Percentiles rank a stretch among this genome's conserved stretches.
These are phyloP conservation scores for Bombus cullumanus DNA, from an alignment of 1,140 invertebrate genomes.

Conservation along the genomic window DNA sequence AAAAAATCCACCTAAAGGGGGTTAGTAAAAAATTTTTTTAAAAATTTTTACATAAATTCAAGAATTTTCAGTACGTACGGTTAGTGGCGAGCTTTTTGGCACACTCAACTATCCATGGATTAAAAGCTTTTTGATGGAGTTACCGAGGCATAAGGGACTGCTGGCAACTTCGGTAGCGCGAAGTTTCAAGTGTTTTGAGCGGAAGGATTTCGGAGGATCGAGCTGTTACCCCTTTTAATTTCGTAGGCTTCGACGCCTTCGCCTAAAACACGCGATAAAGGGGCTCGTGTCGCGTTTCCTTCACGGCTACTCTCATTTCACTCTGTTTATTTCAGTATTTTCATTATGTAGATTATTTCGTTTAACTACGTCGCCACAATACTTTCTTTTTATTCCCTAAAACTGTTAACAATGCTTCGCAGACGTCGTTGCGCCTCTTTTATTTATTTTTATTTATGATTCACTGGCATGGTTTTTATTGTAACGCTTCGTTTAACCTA, in stretches of 20 bases:
- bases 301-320: slow-evolving; percentile 29
- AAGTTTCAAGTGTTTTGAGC: slow-evolving; percentile 69
- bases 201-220: slow-evolving; percentile 67
- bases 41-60: not conserved
- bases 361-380: not conserved
- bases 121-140: slow-evolving; percentile 47
- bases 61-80: slow-evolving; percentile 2
- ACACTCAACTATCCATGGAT: slow-evolving; percentile 41
- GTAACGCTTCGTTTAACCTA: not conserved
- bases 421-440: not conserved
- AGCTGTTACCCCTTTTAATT: slow-evolving; percentile 62
- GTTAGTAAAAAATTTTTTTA: not conserved
- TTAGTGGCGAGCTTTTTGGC: slow-evolving; percentile 18
- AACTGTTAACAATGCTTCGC: not conserved
- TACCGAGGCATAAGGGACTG: slow-evolving; percentile 42
- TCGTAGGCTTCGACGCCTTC: slow-evolving; percentile 54
- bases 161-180: slow-evolving; percentile 54
- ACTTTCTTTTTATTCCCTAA: too few relatives aligned
- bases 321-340: not conserved
- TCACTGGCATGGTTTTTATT: not conserved
- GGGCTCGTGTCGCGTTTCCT: slow-evolving; percentile 40
- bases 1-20: not conserved
- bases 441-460: not conserved
- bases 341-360: not conserved
- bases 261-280: slow-evolving; percentile 49